Evolutionary conservation across 1,140 invertebrate genomes (phyloP).

Genomic region (Pemphigus obesinymphae): DNA sequence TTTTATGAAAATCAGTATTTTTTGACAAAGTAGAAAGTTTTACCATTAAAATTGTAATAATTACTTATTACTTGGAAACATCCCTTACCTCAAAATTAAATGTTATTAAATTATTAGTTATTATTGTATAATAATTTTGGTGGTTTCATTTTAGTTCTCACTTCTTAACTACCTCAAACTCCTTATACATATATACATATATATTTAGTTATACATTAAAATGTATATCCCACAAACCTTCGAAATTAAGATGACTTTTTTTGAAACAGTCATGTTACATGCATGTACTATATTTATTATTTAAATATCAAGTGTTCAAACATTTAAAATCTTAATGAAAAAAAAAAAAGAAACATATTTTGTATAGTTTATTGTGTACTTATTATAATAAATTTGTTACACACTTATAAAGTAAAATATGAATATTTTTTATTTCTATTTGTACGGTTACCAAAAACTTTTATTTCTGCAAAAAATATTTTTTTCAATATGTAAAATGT

Average conservation of each 20-base stretch:
- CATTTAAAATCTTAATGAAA: neutral
- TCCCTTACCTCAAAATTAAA: neutral
- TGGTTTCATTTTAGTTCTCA: neutral
- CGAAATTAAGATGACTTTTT: neutral
- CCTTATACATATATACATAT: neutral
- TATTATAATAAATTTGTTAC: constrained; percentile 13
- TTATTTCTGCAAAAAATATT: constrained; percentile 26
- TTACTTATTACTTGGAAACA: neutral
- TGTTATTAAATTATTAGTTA: neutral
- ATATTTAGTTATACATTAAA: neutral
- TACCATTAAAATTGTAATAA: too few relatives aligned
- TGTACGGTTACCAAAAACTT: constrained; percentile 23
- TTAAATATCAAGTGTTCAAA: constrained; percentile 12
- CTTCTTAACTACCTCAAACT: constrained; percentile 26
- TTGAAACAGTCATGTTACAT: too few relatives aligned
- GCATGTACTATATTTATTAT: neutral
- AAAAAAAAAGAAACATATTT: neutral
- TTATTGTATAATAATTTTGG: neutral
- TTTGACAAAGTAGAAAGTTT: neutral
- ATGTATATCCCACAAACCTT: neutral
- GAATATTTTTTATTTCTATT: constrained; percentile 27
- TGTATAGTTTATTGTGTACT: constrained; percentile 23
- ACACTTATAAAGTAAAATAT: constrained; percentile 17
- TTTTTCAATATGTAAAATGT: constrained; percentile 25
- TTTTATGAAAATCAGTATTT: constrained; percentile 15